phyloP scores from a whole-genome alignment of 2,797 vertebrate genomes.

The Halcyon badia region DNA sequence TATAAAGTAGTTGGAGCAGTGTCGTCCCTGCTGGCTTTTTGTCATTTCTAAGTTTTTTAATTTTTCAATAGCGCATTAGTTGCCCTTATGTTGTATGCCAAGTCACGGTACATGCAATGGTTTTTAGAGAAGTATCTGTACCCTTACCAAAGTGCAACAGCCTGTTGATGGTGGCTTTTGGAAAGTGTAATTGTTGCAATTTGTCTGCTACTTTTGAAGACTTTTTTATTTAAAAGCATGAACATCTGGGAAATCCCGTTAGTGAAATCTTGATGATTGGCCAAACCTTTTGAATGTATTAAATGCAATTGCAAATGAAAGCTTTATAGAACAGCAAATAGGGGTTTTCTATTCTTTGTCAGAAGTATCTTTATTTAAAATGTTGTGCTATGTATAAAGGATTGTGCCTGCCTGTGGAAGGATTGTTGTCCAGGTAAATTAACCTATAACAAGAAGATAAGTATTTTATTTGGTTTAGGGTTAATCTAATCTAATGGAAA shows the following conservation, averaged over 20 bases:
- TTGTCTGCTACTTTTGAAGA: not conserved
- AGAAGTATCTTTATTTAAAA: not conserved
- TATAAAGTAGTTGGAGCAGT: not conserved
- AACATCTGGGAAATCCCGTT: not conserved
- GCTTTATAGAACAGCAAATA: not conserved
- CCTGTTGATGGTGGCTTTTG: not conserved
- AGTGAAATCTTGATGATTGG: not conserved
- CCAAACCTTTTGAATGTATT: not conserved
- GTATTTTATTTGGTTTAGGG: not conserved
- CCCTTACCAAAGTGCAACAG: not conserved
- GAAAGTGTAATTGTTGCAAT: not conserved
- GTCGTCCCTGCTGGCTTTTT: not conserved
- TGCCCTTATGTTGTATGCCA: not conserved
- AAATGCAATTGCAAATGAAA: not conserved
- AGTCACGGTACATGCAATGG: not conserved
- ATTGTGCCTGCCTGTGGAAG: not conserved
- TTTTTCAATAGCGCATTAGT: not conserved
- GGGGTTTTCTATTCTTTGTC: not conserved
- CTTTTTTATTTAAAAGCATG: not conserved
- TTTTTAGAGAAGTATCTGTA: not conserved
- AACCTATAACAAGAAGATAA: not conserved
- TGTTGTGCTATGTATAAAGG: not conserved
- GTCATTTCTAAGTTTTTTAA: not conserved
- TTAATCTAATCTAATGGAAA: not conserved
- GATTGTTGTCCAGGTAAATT: not conserved